Base-by-base conservation (phyloP, 2,888 invertebrate genomes). In the Orchesellides sinensis region DNA sequence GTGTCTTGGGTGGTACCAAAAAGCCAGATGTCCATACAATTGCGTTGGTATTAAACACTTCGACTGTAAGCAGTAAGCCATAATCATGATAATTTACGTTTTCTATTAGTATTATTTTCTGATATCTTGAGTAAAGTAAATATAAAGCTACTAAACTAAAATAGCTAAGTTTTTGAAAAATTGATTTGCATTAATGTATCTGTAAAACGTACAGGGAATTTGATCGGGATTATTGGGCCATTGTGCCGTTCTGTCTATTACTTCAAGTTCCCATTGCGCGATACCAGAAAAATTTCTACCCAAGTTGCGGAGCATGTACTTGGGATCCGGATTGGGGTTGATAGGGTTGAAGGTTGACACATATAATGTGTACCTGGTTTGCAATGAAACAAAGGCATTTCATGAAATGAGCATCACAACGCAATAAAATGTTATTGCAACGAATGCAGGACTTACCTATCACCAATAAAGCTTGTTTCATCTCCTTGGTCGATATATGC, bases 1-100 rank as follows among this genome's bases (percentile, higher is more conserved):
- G 74, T 0, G 87, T 88, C 63, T 89, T 89, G 21, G 87, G 86
- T 1, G 89, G 89, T 21, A 89, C 89, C 32, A 89, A 74, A 80
- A 89, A 89, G 14, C 89, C 89, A 10, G 88, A 89, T 0, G 89
- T 88, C 88, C 88, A 89, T 0, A 88, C 72, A 25, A 89, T 85
- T 12, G 89, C 89, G 59, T 88, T 85, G 10, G 83, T 84, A 17
- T 89, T 89, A 40, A 86, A 85, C 14, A 88, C 87, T 56, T 81
- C 81, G 21, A 61, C 88, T 88, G 54, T 10, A 78, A 84, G 32
- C 32, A 32, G 32, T 32, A 6, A 32, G 12, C 72, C 63, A 56
- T 35, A 19, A 45, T 73, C 45, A 70, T 32, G 21, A 56, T 35
- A 59, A n/a, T 8, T 3, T 52, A n/a, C 23, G 21, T 21, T 14